phyloP scores from a whole-genome alignment of 2,113 vertebrate species.

The Aix galericulata region DNA sequence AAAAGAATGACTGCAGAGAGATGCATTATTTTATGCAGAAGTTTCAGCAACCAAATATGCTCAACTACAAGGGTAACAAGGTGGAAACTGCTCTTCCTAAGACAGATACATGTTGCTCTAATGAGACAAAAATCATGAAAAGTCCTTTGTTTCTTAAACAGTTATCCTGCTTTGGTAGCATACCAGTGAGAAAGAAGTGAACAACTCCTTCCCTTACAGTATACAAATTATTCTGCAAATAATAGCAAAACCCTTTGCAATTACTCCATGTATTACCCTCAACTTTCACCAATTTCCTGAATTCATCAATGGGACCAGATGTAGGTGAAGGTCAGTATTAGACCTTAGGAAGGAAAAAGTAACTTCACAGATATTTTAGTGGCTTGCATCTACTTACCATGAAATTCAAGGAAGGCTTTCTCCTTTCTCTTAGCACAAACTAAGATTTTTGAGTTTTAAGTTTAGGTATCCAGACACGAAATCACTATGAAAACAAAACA shows the following conservation, averaged over 20 bases:
- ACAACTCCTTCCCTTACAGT: neutral
- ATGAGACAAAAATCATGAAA: neutral
- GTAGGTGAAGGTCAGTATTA: neutral
- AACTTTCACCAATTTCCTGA: neutral
- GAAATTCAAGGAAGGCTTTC: neutral
- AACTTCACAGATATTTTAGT: neutral
- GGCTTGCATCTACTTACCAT: neutral
- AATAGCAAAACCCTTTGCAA: neutral
- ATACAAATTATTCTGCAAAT: neutral
- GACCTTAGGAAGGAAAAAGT: neutral
- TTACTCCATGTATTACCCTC: neutral
- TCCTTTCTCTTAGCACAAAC: neutral
- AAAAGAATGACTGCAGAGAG: neutral
- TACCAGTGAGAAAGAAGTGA: neutral
- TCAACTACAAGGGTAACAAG: neutral
- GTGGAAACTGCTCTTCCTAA: neutral
- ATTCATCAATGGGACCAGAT: neutral
- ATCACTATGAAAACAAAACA: conserved; percentile 25
- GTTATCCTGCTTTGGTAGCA: neutral
- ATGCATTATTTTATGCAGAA: neutral
- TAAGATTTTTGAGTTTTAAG: conserved; percentile 4
- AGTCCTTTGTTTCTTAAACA: neutral
- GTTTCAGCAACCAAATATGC: neutral
- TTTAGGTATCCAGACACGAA: conserved; percentile 2
- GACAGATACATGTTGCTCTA: neutral